Conservation (phyloP, 1,140 invertebrate genomes). For the Orussus abietinus region DNA sequence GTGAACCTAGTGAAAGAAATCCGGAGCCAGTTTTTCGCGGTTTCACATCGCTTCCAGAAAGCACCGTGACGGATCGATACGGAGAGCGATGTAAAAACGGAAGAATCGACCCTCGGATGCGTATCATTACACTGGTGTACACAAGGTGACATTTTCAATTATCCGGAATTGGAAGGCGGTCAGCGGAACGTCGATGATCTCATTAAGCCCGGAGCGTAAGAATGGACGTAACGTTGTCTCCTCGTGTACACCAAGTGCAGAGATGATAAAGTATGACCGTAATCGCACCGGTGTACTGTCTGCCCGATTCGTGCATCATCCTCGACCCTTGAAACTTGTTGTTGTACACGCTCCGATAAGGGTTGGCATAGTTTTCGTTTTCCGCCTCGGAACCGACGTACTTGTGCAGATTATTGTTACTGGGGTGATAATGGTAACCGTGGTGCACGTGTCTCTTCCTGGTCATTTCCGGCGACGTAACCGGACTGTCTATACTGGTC, state of each 20-base stretch:
- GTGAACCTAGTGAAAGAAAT: too few species aligned
- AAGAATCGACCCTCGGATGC: too few species aligned
- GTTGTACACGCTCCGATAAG: conserved; percentile 48
- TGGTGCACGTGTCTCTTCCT: conserved; percentile 63
- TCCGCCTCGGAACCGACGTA: conserved; percentile 50
- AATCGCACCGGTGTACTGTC: conserved; percentile 41
- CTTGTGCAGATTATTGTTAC: conserved; percentile 51
- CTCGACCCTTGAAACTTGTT: conserved; percentile 56
- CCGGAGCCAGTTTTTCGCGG: too few species aligned
- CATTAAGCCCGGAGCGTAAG: too few species aligned
- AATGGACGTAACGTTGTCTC: too few species aligned
- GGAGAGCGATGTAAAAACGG: too few species aligned
- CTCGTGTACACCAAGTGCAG: not conserved
- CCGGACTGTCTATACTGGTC: conserved; percentile 79
- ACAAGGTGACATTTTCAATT: too few species aligned
- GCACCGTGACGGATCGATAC: too few species aligned
- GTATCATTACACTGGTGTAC: too few species aligned
- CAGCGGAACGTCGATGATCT: too few species aligned
- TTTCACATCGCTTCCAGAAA: too few species aligned
- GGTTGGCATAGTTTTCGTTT: conserved; percentile 47
- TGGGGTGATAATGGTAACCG: conserved; percentile 55
- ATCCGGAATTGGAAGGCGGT: too few species aligned
- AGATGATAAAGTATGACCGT: conserved; percentile 4
- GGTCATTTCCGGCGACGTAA: conserved; percentile 84
- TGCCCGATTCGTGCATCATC: conserved; percentile 48